Evolutionary conservation across 2,797 vertebrate species (phyloP), one percentile per base, ranked within the genome.

Genomic region (Sebastes dallii): DNA sequence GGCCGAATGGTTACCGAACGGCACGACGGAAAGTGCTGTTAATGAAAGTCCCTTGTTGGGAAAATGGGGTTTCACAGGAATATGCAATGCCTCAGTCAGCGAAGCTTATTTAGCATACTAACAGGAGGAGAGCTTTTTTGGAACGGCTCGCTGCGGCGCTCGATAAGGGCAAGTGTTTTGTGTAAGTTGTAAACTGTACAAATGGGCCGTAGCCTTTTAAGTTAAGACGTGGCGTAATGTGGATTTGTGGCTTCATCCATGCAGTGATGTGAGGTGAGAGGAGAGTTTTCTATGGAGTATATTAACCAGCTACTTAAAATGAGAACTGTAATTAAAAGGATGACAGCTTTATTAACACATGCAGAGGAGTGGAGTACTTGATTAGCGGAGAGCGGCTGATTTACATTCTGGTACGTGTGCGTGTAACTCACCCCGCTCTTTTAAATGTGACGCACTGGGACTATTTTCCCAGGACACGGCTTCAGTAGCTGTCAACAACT

Each of bases 331-430:
- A 94, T 94, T 94, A 93, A 91, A 84, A 82, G 62, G 86, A 87
- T 89, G 92, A 91, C 92, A 92, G 91, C 85, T 93, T 93, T 89
- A 92, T 92, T 91, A 91, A 91, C 86, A 86, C 85, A 67, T 90
- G 89, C 89, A 69, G 86, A 79, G 76, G 70, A 89, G 87, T 75
- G 69, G 66, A 77, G 85, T 82, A 62, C 86, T 86, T 90, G 89
- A 92, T 92, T 86, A 90, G 77, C 46, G 56, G 60, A 75, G 85
- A 91, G 81, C 72, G 16, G 72, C 80, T 87, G 79, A 89, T 92
- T 90, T 92, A 81, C 84, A 82, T 90, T 79, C 32, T 55, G 34
- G 24, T 72, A 25, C 24, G 42, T 18, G 46, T 16, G 52, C 42
- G 61, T 74, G 64, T 50, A 72, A 73, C 69, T 66, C 64, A 34